Evolutionary conservation across 2,797 vertebrate genomes (phyloP), one percentile per base, ranked within the genome.

Genomic region (Mareca penelope): DNA sequence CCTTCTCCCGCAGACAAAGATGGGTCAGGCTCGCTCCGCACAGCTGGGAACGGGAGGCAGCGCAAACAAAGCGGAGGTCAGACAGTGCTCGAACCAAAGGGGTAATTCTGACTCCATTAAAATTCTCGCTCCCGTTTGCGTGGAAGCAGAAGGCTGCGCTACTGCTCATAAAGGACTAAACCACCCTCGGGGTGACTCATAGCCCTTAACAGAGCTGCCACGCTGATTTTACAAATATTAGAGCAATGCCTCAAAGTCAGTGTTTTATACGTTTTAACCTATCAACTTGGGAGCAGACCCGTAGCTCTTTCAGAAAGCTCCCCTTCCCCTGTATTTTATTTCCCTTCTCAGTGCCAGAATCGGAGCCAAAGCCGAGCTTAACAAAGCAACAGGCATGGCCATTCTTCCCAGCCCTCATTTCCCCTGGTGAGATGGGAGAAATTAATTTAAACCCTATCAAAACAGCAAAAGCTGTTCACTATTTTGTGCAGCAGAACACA

Each of bases 121-220:
- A 79, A 76, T 22, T 50, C 80, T 70, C 39, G 1, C 89, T 95
- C 89, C 92, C 3, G 12, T 91, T 60, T 4, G 73, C 87, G 5
- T 33, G 80, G 91, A 81, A 84, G 87, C 75, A 70, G 70, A 92
- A 86, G 70, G 89, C 83, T 94, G 89, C 24, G 67, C 73, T 81
- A n/a, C 89, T 56, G 7, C 94, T 93, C 39, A 29, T 24, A 90
- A 93, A 86, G 85, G 93, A 78, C 91, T 82, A 85, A 96, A 91
- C 88, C 91, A 95, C 94, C 95, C 90, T 95, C 89, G 5, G 72
- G 73, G 81, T 95, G 95, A 95, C 91, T 93, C 94, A 92, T 0
- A 92, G 91, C 71, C 89, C 88, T 93, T 77, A 44, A 90, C 29
- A 78, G 94, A 94, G 94, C 93, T 91, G 94, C 95, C 96, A 94